Base-by-base conservation (phyloP, 2,797 vertebrate species). In the Dipus sagitta region DNA sequence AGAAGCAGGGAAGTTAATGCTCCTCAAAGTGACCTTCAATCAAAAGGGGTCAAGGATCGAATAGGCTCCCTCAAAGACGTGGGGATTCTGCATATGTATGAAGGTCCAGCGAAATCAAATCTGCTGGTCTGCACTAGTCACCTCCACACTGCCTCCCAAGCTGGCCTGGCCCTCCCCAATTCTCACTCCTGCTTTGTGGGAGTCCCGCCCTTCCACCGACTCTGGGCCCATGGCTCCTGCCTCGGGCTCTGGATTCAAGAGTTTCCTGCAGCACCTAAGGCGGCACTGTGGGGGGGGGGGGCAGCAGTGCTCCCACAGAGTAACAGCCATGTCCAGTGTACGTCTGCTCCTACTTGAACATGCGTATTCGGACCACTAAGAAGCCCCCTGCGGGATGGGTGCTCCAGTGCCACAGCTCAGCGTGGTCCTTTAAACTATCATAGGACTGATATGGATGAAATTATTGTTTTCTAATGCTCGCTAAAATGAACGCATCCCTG, bases 71-170 rank as follows among this genome's bases (percentile, higher is more conserved):
- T 4, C 32, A 30, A n/a, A 64, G 54, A 47, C 30, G 26, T n/a
- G 6, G 47, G 28, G 23, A 4, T 8, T 23, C 0, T 6, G 21
- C 54, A n/a, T 38, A 71, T 2, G 24, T 28, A 42, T 1, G 1
- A 24, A 83, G 42, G 17, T 13, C 34, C 2, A 0, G 62, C 34
- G 28, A 68, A 65, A 74, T 0, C 0, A 0, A 54, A 26, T 32
- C 83, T 1, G 0, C 4, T 0, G 11, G 42, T 62, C 28, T 15
- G 1, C 28, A 64, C n/a, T 17, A 21, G 6, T 3, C 11, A 26
- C n/a, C 42, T 21, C 8, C 7, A 20, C 47, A 15, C 18, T 30
- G 47, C 65, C 30, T 64, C 26, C 32, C 58, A 20, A 21, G 30
- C 2, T 1, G 9, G 17, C 47, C 28, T 76, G 17, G 21, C 81